A percentile compares a stretch with the other conserved stretches of the same genome.
phyloP scores from a whole-genome alignment of 2,888 invertebrate genomes.

The Lordiphosa andalusiaca region DNA sequence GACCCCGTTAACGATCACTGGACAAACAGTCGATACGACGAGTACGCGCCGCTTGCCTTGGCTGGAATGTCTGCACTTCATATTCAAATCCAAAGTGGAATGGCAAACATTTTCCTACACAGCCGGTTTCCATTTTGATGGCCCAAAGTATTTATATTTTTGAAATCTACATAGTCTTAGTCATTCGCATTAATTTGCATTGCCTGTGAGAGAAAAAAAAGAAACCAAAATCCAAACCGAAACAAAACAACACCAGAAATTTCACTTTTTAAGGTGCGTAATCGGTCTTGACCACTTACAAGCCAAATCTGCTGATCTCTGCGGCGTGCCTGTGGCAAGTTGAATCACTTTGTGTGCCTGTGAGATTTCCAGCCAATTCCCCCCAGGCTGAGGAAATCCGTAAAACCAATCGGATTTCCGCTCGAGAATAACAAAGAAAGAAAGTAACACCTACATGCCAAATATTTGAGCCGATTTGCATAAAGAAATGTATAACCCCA shows the following conservation, averaged over 20 bases:
- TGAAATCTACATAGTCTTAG: conserved; percentile 24
- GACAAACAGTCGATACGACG: conserved; percentile 36
- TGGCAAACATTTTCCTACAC: conserved; percentile 7
- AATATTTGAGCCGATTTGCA: conserved; percentile 46
- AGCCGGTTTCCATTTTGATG: conserved; percentile 19
- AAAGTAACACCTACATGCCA: conserved; percentile 46
- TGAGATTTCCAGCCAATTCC: conserved; percentile 27
- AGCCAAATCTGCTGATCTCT: conserved; percentile 12
- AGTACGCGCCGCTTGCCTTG: conserved; percentile 15
- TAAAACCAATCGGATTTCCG: conserved; percentile 31
- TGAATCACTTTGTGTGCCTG: conserved; percentile 29
- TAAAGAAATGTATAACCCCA: conserved; percentile 54
- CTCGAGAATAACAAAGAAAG: conserved; percentile 19
- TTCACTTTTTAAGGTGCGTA: conserved; percentile 77
- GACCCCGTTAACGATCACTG: conserved; percentile 60
- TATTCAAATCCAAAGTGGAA: conserved; percentile 9
- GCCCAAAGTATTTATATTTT: conserved; percentile 12
- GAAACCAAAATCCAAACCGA: conserved; percentile 42
- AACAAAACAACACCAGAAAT: conserved; percentile 54
- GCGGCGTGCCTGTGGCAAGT: conserved; percentile 13
- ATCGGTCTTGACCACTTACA: conserved; percentile 47
- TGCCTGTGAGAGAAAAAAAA: conserved; percentile 28
- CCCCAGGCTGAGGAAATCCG: conserved; percentile 33
- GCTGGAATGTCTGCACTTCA: conserved; percentile 28
- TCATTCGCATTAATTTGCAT: conserved; percentile 41